Evolutionary conservation across 2,113 vertebrate species (phyloP).

Genomic region (Colaptes auratus): DNA sequence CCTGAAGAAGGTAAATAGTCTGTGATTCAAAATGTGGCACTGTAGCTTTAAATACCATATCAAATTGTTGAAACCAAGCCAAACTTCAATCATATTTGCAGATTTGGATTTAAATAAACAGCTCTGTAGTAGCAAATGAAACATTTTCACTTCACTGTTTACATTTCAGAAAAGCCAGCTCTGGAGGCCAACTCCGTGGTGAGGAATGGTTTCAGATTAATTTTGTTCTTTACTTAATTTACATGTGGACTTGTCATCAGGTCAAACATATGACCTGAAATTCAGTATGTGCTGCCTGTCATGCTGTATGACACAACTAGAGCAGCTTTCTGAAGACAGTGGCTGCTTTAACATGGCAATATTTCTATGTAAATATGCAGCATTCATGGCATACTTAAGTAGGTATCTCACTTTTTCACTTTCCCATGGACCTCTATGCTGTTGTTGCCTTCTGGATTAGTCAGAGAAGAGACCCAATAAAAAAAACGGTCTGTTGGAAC

Average conservation of each 20-base stretch:
- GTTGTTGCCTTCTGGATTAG: neutral
- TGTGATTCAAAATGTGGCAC: neutral
- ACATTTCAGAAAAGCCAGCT: slow-evolving; percentile 4
- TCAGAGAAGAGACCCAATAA: neutral
- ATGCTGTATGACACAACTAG: neutral
- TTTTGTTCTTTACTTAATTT: neutral
- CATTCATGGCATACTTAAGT: neutral
- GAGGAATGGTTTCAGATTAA: neutral
- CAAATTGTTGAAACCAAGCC: slow-evolving; percentile 33
- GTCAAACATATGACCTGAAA: neutral
- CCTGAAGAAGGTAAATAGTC: neutral
- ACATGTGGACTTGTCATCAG: neutral
- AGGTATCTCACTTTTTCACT: neutral
- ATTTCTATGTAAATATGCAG: neutral
- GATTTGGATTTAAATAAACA: slow-evolving; percentile 50
- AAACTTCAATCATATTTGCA: slow-evolving; percentile 54
- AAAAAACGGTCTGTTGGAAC: neutral
- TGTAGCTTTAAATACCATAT: slow-evolving; percentile 20
- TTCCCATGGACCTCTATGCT: neutral
- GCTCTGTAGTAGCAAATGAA: slow-evolving; percentile 28
- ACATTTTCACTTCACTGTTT: slow-evolving; percentile 21
- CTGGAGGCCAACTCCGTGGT: neutral
- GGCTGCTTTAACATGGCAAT: neutral
- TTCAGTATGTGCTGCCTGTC: neutral
- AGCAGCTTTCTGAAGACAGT: neutral